Evolutionary conservation across 30 jellyfish, hydroid and myxozoan species (phyloP).

Genomic region (Cassiopea andromeda): DNA sequence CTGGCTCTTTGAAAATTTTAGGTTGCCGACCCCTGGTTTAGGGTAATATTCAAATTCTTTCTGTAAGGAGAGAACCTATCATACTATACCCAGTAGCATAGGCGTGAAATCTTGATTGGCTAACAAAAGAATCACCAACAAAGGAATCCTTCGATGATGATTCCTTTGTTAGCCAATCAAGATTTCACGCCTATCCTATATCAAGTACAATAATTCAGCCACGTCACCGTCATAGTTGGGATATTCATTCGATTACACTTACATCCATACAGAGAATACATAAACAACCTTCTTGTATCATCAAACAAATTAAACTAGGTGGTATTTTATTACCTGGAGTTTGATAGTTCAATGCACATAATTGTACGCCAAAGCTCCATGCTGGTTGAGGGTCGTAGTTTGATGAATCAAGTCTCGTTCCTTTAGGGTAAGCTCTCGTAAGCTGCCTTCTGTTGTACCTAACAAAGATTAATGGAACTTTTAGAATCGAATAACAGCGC

Average conservation of each 20-base stretch:
- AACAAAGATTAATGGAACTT: not conserved
- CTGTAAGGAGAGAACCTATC: not conserved
- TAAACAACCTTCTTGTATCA: not conserved
- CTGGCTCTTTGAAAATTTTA: too few species aligned
- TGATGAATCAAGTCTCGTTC: conserved; percentile 97
- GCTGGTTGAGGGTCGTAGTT: conserved; percentile 95
- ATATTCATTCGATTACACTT: not conserved
- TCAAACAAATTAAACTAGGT: not conserved
- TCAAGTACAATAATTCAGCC: not conserved
- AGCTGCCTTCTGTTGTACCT: conserved; percentile 91
- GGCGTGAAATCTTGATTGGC: too few species aligned
- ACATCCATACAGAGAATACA: not conserved
- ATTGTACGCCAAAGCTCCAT: conserved; percentile 95
- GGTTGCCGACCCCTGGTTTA: too few species aligned
- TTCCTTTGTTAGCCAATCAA: too few species aligned
- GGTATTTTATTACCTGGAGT: conserved; percentile 76
- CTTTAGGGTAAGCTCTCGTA: conserved; percentile 97
- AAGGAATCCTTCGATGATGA: too few species aligned
- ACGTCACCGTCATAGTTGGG: not conserved
- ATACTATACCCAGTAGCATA: not conserved
- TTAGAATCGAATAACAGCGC: too few species aligned
- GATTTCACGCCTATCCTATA: not conserved
- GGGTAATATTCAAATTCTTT: too few species aligned
- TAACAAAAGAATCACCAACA: too few species aligned
- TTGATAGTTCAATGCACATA: conserved; percentile 95